Base-by-base conservation (phyloP, 2,113 vertebrate genomes). In the Bucco capensis region DNA sequence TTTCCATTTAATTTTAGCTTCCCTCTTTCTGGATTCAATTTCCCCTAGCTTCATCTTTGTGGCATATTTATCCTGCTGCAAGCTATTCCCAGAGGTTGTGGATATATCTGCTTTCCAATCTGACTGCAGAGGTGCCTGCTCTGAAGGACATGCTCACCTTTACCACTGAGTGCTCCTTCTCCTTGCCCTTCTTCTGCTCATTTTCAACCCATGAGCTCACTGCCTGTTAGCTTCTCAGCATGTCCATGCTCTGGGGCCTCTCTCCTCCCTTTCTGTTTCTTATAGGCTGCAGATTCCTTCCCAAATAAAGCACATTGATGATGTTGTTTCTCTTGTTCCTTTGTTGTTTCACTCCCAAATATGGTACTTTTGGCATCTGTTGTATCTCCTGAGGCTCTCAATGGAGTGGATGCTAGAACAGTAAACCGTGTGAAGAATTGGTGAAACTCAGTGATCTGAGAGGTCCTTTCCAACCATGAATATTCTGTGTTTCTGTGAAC, bases 41-140 rank as follows among this genome's bases (percentile, higher is more conserved):
- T 90, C 61, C 56, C 74, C 47, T 5, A 3, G 64, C 28, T 73
- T 85, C 89, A 61, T 75, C 86, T 53, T 31, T 82, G 67, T 79
- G 89, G 92, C 85, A 42, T 53, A 72, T 85, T 89, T 87, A 77
- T 87, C 70, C 85, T 73, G 47, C 78, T 6, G 10, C 83, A 38
- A 70, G 89, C 82, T 85, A 27, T 54, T 88, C 86, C 93, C 91
- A 2, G 8, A n/a, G 83, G 80, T 5, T 12, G 40, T 50, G 80
- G 86, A 14, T 88, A 14, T 88, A 93, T 90, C 94, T 86, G 31
- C 70, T 86, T 92, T 88, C 90, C 73, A 67, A 81, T 88, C 90
- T 71, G 24, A 38, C 77, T 71, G 72, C 58, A 60, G 93, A 77
- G 56, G 78, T n/a, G 86, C 71, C 86, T 62, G 66, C 92, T 85